Evolutionary conservation across 1,140 invertebrate species (phyloP).

Genomic region (Sweltsa coloradensis): DNA sequence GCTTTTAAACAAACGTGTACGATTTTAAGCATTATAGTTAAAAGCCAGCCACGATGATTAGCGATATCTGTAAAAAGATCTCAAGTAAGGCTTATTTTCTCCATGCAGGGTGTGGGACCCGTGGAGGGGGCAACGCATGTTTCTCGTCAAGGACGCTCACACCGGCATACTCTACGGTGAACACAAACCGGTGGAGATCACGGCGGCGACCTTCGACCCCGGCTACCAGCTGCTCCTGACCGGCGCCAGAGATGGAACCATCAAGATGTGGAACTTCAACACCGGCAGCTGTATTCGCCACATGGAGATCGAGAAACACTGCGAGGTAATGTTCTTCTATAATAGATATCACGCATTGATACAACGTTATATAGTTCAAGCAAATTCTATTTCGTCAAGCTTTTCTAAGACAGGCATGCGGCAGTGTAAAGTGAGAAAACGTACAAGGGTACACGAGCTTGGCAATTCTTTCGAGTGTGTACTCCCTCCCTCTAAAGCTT

Average conservation of each 20-base stretch:
- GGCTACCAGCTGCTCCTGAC: constrained; percentile 53
- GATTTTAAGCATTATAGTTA: too few relatives aligned
- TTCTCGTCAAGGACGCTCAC: constrained; percentile 49
- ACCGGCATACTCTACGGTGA: constrained; percentile 42
- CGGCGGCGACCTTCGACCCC: constrained; percentile 59
- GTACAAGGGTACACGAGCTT: too few relatives aligned
- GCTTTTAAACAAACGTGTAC: too few relatives aligned
- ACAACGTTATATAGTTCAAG: too few relatives aligned
- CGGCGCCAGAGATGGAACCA: constrained; percentile 49
- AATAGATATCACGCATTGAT: not conserved
- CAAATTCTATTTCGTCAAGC: too few relatives aligned
- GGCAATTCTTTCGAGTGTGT: too few relatives aligned
- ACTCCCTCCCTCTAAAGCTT: too few relatives aligned
- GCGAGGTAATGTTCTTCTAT: not conserved
- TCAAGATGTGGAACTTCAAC: constrained; percentile 69
- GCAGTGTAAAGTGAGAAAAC: too few relatives aligned
- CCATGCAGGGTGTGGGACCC: constrained; percentile 65
- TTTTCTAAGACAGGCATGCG: too few relatives aligned
- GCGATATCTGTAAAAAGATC: too few relatives aligned
- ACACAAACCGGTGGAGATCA: constrained; percentile 53
- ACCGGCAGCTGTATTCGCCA: constrained; percentile 50
- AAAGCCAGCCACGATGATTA: too few relatives aligned
- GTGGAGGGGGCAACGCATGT: constrained; percentile 41
- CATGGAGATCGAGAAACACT: constrained; percentile 34
- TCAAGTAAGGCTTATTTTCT: too few relatives aligned